Base-by-base conservation (phyloP, 2,888 invertebrate species). In the Harpalus rubripes region DNA sequence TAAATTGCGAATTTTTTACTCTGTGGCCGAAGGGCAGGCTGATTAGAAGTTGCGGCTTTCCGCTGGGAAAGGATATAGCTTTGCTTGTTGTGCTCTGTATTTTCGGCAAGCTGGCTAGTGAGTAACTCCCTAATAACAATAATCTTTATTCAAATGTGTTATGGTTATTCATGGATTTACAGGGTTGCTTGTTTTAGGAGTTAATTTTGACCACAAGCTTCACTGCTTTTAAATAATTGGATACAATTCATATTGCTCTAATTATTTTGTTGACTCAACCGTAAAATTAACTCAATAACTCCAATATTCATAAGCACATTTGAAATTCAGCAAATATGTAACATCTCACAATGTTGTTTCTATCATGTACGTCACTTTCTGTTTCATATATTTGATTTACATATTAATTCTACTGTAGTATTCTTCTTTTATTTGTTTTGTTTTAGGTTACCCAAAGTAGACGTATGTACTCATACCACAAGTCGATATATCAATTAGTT, bases 1-100 rank as follows among this genome's bases (percentile, higher is more conserved):
- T 81, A 44, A 81, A 81, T 81, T 63, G 52, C 63, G 41, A 22
- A 81, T 81, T 81, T 81, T 81, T 81, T 65, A n/a, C 81, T 1
- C 65, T 15, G 65, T 15, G 63, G 26, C 39, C 68, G 32, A 8
- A 68, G 32, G 39, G 32, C 39, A 39, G 15, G 12, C 41, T 41
- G 44, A 74, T 74, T 74, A 44, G 44, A 44, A 44, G 4, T n/a
- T 44, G 72, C 68, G 68, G 68, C 1, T 39, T 68, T 68, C 32
- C 32, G n/a, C n/a, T 10, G 68, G 22, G 63, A 63, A 22, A 22
- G 22, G 22, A 22, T 22, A 22, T 22, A 22, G 22, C 22, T 22
- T 1, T 22, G 22, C 22, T 63, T 63, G 63, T 68, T 68, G 68
- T 68, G 39, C 32, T 68, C 15, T 68, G 18, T n/a, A 59, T 63